A percentile compares a stretch with the other conserved stretches of the same genome.
Evolutionary conservation across 1,140 invertebrate genomes (phyloP).

Genomic region (Pissodes strobi): DNA sequence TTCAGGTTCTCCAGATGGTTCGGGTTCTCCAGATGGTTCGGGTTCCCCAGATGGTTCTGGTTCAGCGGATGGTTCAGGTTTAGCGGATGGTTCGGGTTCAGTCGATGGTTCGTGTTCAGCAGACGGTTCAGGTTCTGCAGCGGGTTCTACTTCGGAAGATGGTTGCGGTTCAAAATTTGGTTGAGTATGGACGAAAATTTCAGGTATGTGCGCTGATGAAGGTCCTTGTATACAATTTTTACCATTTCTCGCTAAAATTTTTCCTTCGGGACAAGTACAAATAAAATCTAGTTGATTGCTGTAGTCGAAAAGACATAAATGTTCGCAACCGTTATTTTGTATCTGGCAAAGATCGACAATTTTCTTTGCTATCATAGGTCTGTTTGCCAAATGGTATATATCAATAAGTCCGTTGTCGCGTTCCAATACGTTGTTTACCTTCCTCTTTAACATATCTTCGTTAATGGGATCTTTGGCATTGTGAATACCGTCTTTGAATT

Average conservation of each 20-base stretch:
- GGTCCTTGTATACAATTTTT: constrained; percentile 57
- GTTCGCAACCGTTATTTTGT: constrained; percentile 74
- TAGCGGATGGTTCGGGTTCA: constrained; percentile 50
- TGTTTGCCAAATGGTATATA: constrained; percentile 60
- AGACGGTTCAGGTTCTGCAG: constrained; percentile 43
- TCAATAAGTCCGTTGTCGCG: constrained; percentile 60
- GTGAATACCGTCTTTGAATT: constrained; percentile 58
- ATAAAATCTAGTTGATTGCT: constrained; percentile 61
- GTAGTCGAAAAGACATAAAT: constrained; percentile 76
- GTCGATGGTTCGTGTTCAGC: constrained; percentile 41
- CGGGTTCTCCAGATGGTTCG: constrained; percentile 45
- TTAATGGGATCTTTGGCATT: constrained; percentile 60
- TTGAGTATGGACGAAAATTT: constrained; percentile 43
- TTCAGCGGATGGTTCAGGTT: constrained; percentile 52
- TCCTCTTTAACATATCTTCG: constrained; percentile 57
- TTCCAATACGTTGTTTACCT: constrained; percentile 58
- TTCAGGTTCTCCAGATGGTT: constrained; percentile 48
- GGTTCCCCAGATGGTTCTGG: constrained; percentile 50
- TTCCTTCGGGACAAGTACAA: constrained; percentile 71
- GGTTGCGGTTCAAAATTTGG: constrained; percentile 48
- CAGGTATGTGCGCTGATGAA: constrained; percentile 38
- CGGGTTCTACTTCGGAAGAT: constrained; percentile 45
- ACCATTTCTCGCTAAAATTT: constrained; percentile 56
- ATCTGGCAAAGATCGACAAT: constrained; percentile 76
- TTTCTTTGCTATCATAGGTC: constrained; percentile 56